Base-by-base conservation (phyloP, 92 coral and sea anemone species). In the Isaurus tuberculatus region DNA sequence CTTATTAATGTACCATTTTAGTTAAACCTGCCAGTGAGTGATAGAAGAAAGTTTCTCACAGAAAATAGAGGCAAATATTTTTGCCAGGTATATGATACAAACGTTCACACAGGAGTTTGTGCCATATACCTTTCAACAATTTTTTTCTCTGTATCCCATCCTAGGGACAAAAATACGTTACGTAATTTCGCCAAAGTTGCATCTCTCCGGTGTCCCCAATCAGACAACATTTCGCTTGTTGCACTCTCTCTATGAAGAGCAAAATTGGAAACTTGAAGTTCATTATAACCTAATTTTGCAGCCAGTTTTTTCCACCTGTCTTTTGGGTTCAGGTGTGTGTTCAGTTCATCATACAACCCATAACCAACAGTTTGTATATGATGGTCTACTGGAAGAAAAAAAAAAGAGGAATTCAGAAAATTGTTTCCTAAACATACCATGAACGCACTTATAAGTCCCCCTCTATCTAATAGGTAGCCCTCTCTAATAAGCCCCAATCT, bases 301-400 rank as follows among this genome's bases (percentile, higher is more conserved):
- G 95, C 98, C 0, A 93, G 63, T 5, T 46, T 73, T 60, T 91
- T 93, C 98, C 98, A 93, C 16, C 92, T 51, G 14, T 80, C 85
- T n/a, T 72, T 79, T 0, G 98, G 98, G 37, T 89, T 93, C 2
- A 93, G 82, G 25, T 31, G 5, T 0, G 33, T n/a, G 0, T 89
- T 57, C 1, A 93, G 73, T 0, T 93, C 92, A 3, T 79, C 88
- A 8, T 73, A 78, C 1, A 92, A 36, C 1, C 86, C 82, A 61
- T 85, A 92, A 1, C 57, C 42, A 0, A 72, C 91, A 7, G 87
- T 86, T 0, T 90, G 90, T 0, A 92, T 83, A 75, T 80, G 33
- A 81, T 87, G 88, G 11, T 87, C 88, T 17, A 29, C 69, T 74
- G 89, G 8, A 80, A 71, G 30, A 36, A 23, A 8, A 75, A 8